Conservation (phyloP, 2,113 vertebrate species). For the Nibea coibor region DNA sequence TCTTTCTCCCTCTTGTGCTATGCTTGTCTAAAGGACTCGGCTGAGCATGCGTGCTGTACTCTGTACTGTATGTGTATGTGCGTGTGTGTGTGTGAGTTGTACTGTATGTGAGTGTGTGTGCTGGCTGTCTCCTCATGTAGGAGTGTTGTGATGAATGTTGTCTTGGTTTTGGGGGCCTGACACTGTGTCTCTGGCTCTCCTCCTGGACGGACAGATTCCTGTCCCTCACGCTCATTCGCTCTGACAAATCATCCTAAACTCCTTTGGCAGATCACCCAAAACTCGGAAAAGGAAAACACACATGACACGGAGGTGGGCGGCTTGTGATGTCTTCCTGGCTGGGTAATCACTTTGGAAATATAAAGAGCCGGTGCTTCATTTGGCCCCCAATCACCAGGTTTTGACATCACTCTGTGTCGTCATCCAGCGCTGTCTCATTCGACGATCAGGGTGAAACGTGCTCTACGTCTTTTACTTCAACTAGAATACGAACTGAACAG, state of each 20-base stretch:
- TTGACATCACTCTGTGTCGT: background rate
- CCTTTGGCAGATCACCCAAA: background rate
- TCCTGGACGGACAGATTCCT: slow-evolving; percentile 42
- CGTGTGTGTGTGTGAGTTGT: slow-evolving; percentile 3
- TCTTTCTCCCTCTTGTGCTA: too few relatives aligned
- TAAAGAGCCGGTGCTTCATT: background rate
- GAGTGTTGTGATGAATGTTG: slow-evolving; percentile 5
- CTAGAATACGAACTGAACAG: background rate
- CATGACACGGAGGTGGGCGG: background rate
- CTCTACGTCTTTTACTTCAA: background rate
- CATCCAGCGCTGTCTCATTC: background rate
- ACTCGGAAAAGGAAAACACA: background rate
- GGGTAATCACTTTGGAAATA: background rate
- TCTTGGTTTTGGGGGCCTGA: slow-evolving; percentile 2
- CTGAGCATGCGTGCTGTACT: background rate
- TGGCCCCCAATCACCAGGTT: background rate
- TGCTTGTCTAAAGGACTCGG: too few relatives aligned
- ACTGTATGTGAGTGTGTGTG: slow-evolving; percentile 1
- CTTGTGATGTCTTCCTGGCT: background rate
- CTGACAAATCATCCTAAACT: slow-evolving; percentile 53
- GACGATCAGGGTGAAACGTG: background rate
- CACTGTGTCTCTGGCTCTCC: background rate
- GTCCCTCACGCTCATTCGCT: slow-evolving; percentile 37
- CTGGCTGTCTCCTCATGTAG: background rate
- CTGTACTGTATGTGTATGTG: background rate